Conservation (phyloP, 2,888 invertebrate genomes). For the Metopia argyrocephala region DNA sequence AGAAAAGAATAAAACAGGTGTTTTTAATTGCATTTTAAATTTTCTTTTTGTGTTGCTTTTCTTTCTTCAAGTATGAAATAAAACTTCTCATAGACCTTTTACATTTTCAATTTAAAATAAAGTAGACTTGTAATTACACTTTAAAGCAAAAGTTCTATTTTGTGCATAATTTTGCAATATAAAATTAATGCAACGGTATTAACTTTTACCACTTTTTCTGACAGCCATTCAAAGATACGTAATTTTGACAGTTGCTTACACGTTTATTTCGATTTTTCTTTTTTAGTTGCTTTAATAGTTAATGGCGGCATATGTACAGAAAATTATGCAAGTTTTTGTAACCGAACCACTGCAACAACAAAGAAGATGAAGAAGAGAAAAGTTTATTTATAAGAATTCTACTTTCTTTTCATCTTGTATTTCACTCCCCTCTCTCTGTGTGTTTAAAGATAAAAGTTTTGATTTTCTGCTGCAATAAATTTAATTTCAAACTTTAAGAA, state of each 20-base stretch:
- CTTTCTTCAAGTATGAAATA: too few species aligned
- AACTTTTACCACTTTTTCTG: not conserved
- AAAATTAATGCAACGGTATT: not conserved
- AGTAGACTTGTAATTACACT: not conserved
- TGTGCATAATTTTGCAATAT: not conserved
- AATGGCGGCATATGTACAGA: not conserved
- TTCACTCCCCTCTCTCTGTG: not conserved
- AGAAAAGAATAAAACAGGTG: too few species aligned
- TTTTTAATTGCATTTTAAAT: too few species aligned
- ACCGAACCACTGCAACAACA: not conserved
- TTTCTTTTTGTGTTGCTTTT: too few species aligned
- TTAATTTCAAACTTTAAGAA: slow-evolving; percentile 25
- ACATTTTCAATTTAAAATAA: too few species aligned
- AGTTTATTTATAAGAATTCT: not conserved
- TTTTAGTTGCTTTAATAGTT: not conserved
- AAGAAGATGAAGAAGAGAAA: not conserved
- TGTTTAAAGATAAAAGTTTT: slow-evolving; percentile 55
- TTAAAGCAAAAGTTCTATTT: not conserved
- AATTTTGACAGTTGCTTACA: not conserved
- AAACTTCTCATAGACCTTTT: too few species aligned
- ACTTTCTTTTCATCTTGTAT: not conserved
- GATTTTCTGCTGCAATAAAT: slow-evolving; percentile 60
- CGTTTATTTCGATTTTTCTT: not conserved
- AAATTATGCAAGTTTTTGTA: slow-evolving; percentile 32
- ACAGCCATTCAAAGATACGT: not conserved